Conservation (phyloP, 2,888 invertebrate genomes). For the Eucriotettix oculatus region DNA sequence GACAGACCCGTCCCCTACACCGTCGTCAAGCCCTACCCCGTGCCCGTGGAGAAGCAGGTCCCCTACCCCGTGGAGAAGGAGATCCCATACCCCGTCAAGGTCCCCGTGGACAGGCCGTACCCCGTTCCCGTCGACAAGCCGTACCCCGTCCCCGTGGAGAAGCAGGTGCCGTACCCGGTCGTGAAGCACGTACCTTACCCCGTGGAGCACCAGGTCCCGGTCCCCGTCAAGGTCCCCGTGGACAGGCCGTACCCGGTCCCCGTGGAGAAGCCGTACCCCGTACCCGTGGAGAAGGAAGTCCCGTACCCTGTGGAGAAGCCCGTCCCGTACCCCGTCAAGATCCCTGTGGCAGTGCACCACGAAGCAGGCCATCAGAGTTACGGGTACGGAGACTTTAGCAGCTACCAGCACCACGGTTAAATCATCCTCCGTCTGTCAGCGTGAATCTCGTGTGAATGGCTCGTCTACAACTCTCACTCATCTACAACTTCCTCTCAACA, state of each 20-base stretch:
- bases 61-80: slow-evolving; percentile 11
- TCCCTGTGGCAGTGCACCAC: slow-evolving; percentile 13
- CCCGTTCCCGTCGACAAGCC: slow-evolving; percentile 33
- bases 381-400: too few relatives aligned
- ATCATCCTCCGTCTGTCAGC: too few relatives aligned
- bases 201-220: slow-evolving; percentile 51
- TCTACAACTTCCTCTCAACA: too few relatives aligned
- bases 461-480: too few relatives aligned
- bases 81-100: slow-evolving; percentile 30
- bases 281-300: slow-evolving; percentile 36
- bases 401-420: too few relatives aligned
- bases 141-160: slow-evolving; percentile 23
- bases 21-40: slow-evolving; percentile 7
- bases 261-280: slow-evolving; percentile 6
- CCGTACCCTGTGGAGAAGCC: slow-evolving; percentile 10
- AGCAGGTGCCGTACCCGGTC: slow-evolving; percentile 41
- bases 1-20: slow-evolving; percentile 3
- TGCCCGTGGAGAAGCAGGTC: slow-evolving; percentile 3
- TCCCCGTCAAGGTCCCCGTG: slow-evolving; percentile 39
- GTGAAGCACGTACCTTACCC: slow-evolving; percentile 42
- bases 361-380: too few relatives aligned
- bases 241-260: slow-evolving; percentile 28
- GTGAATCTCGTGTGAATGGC: too few relatives aligned
- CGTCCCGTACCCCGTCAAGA: slow-evolving; percentile 10
- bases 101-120: slow-evolving; percentile 3